Base-by-base conservation (phyloP, 2,888 invertebrate genomes). In the Pelosia muscerda region DNA sequence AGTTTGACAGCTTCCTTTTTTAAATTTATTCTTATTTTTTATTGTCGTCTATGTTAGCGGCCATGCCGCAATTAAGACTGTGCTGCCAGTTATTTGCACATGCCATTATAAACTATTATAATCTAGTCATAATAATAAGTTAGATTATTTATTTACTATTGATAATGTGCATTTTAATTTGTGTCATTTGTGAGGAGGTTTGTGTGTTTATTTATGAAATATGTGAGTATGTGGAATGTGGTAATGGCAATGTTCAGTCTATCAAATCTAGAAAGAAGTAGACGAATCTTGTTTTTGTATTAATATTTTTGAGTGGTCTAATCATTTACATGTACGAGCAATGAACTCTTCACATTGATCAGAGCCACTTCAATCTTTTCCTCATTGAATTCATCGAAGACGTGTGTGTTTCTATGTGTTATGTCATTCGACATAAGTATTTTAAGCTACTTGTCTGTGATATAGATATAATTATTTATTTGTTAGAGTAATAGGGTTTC, bases 371-470 rank as follows among this genome's bases (percentile, higher is more conserved):
- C 9, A 59, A 22, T 9, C 8, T 22, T 58, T 59, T 59, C 58
- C 58, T 34, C 23, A 8, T 59, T 9, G 13, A 15, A 8, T 49
- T n/a, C 2, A n/a, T 6, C 2, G 49, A 19, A 9, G n/a, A 49
- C 8, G 49, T 8, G 6, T 49, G n/a, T n/a, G 8, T 2, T n/a
- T n/a, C n/a, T 49, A 49, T 8, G 49, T 49, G 49, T n/a, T 49
- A 49, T 49, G n/a, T 49, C 49, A 49, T 49, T 49, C 2, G 49
- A 31, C 2, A 59, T 59, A 34, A 23, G 13, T 59, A 23, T 34
- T 59, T 58, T 23, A 23, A 59, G 58, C 22, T 59, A 31, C n/a
- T 15, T 34, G 15, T 22, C 58, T 59, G 58, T 59, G 58, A 59
- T 59, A 59, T 15, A 26, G 34, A 22, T 34, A 22, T 34, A 34